A percentile compares a stretch with the other conserved stretches of the same genome.
These are phyloP conservation scores for Drosophila merina DNA, from an alignment of 2,888 invertebrate species.

Conservation along the genomic window DNA sequence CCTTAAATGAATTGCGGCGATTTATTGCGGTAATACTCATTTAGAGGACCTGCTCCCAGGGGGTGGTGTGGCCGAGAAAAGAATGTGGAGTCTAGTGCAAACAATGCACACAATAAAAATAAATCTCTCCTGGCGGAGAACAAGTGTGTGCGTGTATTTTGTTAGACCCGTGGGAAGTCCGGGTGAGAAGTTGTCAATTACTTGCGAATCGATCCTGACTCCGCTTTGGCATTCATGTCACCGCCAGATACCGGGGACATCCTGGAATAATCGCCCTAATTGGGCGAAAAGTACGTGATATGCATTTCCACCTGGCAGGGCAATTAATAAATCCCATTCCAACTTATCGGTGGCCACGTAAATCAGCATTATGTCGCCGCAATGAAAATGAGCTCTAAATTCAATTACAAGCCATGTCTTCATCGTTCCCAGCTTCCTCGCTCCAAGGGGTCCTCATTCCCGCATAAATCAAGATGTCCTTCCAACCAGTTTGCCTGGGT, in stretches of 20 bases:
- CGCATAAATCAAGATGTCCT: slow-evolving; percentile 61
- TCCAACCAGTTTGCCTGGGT: slow-evolving; percentile 11
- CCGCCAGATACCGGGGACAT: slow-evolving; percentile 51
- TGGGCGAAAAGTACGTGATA: slow-evolving; percentile 71
- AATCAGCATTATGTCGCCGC: slow-evolving; percentile 72
- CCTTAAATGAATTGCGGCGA: slow-evolving; percentile 80
- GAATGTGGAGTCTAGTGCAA: slow-evolving; percentile 67
- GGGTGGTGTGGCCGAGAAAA: slow-evolving; percentile 8
- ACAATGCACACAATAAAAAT: slow-evolving; percentile 78
- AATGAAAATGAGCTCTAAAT: slow-evolving; percentile 76
- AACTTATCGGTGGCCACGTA: slow-evolving; percentile 61
- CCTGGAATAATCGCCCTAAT: slow-evolving; percentile 78
- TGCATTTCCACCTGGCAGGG: slow-evolving; percentile 55
- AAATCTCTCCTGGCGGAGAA: slow-evolving; percentile 59
- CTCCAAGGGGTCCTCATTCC: slow-evolving; percentile 28
- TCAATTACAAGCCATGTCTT: slow-evolving; percentile 61
- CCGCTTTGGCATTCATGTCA: slow-evolving; percentile 71
- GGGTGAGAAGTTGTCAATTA: slow-evolving; percentile 52
- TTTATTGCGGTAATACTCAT: slow-evolving; percentile 81
- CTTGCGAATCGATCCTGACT: slow-evolving; percentile 45
- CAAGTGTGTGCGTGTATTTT: slow-evolving; percentile 38
- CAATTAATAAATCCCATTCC: slow-evolving; percentile 62
- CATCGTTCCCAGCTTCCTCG: slow-evolving; percentile 15
- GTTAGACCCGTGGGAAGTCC: slow-evolving; percentile 77
- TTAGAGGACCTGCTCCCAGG: slow-evolving; percentile 57